A percentile compares a stretch with the other conserved stretches of the same genome.
Evolutionary conservation across 1,140 invertebrate genomes (phyloP).

Genomic region (Melitaea cinxia): DNA sequence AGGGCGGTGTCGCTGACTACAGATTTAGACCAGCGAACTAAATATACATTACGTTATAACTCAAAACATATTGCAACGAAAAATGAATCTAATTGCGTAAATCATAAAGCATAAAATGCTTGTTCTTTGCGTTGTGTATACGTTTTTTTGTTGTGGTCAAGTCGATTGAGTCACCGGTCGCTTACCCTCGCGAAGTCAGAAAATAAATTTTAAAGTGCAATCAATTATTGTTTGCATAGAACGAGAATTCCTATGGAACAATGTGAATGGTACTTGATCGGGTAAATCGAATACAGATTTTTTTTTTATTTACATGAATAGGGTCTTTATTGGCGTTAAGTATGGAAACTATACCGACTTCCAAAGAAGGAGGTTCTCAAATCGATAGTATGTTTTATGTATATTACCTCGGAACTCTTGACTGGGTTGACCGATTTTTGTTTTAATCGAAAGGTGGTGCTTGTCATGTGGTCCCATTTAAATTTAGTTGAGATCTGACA

Average conservation of each 20-base stretch:
- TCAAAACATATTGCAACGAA: slow-evolving; percentile 13
- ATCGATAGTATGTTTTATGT: too few relatives aligned
- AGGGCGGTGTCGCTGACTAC: slow-evolving; percentile 43
- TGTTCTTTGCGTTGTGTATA: background rate
- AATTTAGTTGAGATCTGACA: too few relatives aligned
- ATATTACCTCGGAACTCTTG: too few relatives aligned
- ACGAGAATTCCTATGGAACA: slow-evolving; percentile 19
- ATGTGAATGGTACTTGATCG: background rate
- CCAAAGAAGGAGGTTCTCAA: too few relatives aligned
- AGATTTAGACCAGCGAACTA: slow-evolving; percentile 47
- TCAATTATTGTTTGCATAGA: slow-evolving; percentile 40
- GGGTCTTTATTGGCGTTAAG: too few relatives aligned
- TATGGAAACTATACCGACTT: too few relatives aligned
- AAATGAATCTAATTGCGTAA: background rate
- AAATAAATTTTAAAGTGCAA: slow-evolving; percentile 48
- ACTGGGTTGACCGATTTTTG: too few relatives aligned
- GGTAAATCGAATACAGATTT: too few relatives aligned
- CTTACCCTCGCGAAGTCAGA: slow-evolving; percentile 57
- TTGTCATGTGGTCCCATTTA: too few relatives aligned
- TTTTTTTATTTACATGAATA: too few relatives aligned
- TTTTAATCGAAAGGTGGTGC: too few relatives aligned
- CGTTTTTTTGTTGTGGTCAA: slow-evolving; percentile 8
- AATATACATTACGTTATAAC: slow-evolving; percentile 17
- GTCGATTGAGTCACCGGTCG: slow-evolving; percentile 58
- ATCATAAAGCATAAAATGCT: slow-evolving; percentile 19